Percentiles rank a stretch among this genome's conserved stretches.
phyloP scores from a whole-genome alignment of 2,888 invertebrate species.

The Malachius bipustulatus region DNA sequence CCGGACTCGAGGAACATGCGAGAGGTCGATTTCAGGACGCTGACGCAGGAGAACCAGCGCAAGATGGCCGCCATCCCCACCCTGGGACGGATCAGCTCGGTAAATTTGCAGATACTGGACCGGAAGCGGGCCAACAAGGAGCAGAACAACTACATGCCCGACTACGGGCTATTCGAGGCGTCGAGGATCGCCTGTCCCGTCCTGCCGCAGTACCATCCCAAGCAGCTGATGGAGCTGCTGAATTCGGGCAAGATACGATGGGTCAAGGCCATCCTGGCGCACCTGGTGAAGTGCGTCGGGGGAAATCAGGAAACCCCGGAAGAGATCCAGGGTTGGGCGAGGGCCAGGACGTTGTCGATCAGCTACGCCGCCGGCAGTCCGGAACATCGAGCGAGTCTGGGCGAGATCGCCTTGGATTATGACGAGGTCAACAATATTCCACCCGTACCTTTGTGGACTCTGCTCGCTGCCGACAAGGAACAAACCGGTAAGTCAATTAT shows the following conservation, averaged over 20 bases:
- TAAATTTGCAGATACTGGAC: slow-evolving; percentile 68
- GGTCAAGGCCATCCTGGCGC: slow-evolving; percentile 96
- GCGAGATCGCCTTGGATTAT: slow-evolving; percentile 83
- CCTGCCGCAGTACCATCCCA: slow-evolving; percentile 97
- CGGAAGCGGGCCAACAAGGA: slow-evolving; percentile 45
- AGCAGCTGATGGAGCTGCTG: slow-evolving; percentile 93
- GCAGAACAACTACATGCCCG: slow-evolving; percentile 70
- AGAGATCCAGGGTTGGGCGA: slow-evolving; percentile 63
- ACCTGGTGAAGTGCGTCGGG: slow-evolving; percentile 72
- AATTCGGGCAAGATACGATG: slow-evolving; percentile 96
- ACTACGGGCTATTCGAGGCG: slow-evolving; percentile 92
- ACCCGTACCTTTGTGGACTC: slow-evolving; percentile 90
- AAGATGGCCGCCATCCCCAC: slow-evolving; percentile 60
- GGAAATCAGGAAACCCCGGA: slow-evolving; percentile 40
- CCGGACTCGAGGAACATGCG: slow-evolving; percentile 46
- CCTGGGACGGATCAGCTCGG: slow-evolving; percentile 66
- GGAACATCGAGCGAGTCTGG: slow-evolving; percentile 66
- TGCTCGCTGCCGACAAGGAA: slow-evolving; percentile 89
- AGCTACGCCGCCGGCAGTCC: slow-evolving; percentile 77
- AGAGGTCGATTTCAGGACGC: slow-evolving; percentile 54
- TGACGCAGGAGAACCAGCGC: slow-evolving; percentile 57
- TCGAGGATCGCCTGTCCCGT: slow-evolving; percentile 95
- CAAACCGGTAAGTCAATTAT: slow-evolving; percentile 44
- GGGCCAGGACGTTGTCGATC: slow-evolving; percentile 79
- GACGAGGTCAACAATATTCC: slow-evolving; percentile 97